Evolutionary conservation across 2,888 invertebrate genomes (phyloP).

Genomic region (Tiphia femorata): DNA sequence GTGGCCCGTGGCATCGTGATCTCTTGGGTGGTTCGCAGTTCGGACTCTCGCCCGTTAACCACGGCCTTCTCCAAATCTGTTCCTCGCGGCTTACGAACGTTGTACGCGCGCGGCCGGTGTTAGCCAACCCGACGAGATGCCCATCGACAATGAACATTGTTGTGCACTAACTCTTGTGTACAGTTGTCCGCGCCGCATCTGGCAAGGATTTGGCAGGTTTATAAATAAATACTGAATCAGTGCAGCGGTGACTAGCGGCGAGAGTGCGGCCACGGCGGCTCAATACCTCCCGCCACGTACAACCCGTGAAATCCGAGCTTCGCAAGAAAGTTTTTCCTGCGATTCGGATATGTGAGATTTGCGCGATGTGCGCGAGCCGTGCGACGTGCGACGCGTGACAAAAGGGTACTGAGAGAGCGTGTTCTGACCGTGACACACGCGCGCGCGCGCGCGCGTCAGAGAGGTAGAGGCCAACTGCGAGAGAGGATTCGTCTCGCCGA

Average conservation of each 20-base stretch:
- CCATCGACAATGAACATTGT: no score
- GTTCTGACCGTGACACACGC: constrained; percentile 16
- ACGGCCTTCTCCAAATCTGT: no score
- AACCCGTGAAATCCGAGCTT: constrained; percentile 52
- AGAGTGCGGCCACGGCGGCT: constrained; percentile 6
- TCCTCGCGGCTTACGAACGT: no score
- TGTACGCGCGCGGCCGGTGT: no score
- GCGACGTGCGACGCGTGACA: background rate
- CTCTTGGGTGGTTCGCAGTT: no score
- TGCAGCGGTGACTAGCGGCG: constrained; percentile 44
- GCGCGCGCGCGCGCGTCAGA: no score
- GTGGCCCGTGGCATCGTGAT: no score
- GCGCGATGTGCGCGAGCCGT: background rate
- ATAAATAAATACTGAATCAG: constrained; percentile 66
- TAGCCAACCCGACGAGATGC: no score
- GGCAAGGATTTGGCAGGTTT: constrained; percentile 60
- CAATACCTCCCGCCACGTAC: background rate
- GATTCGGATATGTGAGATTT: constrained; percentile 14
- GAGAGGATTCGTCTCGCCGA: no score
- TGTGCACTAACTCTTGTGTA: background rate
- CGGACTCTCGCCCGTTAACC: no score
- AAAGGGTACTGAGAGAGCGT: constrained; percentile 29
- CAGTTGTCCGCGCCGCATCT: constrained; percentile 35
- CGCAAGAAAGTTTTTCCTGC: constrained; percentile 10
- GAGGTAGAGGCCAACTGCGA: no score